Percentiles rank a stretch among this genome's conserved stretches.
Conservation (phyloP, 2,888 invertebrate species). For the Drosophila quasianomalipes region DNA sequence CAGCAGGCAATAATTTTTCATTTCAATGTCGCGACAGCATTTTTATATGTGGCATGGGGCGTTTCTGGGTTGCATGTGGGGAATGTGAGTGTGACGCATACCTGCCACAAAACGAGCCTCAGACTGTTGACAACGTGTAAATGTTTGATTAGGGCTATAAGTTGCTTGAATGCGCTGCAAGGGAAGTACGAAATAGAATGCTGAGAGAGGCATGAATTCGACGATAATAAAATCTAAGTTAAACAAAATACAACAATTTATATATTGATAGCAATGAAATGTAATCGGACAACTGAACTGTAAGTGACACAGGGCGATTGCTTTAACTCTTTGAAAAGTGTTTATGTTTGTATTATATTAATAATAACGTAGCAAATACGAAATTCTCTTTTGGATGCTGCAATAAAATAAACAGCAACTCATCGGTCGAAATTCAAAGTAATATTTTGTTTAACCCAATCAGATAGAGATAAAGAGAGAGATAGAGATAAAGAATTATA, state of each 20-base stretch:
- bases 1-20: conserved; percentile 67
- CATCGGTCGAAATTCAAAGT: background rate
- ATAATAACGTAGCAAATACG: background rate
- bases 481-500: no score
- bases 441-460: background rate
- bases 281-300: no score
- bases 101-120: conserved; percentile 17
- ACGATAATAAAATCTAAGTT: background rate
- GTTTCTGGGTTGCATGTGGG: background rate
- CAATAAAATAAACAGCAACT: background rate
- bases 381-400: background rate
- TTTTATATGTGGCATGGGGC: conserved; percentile 20
- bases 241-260: background rate
- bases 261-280: background rate
- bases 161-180: conserved; percentile 16
- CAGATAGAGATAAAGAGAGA: no score
- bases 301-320: no score
- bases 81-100: conserved; percentile 24
- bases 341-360: background rate
- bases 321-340: background rate
- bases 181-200: background rate
- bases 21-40: conserved; percentile 59
- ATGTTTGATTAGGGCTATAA: background rate
- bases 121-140: conserved; percentile 6
- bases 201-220: background rate